Base-by-base conservation (phyloP, 2,113 vertebrate genomes). In the Amia ocellicauda region DNA sequence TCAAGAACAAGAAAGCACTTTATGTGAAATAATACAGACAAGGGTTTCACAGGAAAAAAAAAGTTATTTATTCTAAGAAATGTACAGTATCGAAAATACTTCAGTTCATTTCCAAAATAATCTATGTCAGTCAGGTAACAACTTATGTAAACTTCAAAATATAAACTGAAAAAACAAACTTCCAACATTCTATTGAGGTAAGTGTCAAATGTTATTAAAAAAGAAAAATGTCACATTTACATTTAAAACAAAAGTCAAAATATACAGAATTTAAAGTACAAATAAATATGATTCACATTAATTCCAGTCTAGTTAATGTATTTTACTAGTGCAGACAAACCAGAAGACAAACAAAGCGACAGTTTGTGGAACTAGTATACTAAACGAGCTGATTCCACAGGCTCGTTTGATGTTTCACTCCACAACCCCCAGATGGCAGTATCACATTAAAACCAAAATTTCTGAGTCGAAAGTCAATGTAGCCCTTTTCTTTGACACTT, bases 261-360 rank as follows among this genome's bases (percentile, higher is more conserved):
- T 86, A 66, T 86, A 88, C 82, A 90, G 83, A 69, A 78, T 69
- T 67, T 74, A 68, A 79, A 78, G 66, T 75, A 63, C 71, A 89
- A 90, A 90, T 90, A 90, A 89, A 90, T 90, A 89, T 77, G 81
- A 84, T 89, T 89, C 82, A 87, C 83, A 89, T 85, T 89, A 78
- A 79, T 79, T 81, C 77, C 80, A 68, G 26, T 71, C 79, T 86
- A 88, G 73, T 74, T 64, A 56, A 61, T 74, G 19, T 29, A 13
- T 81, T 79, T 78, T 65, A 77, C 84, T 84, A 86, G 81, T 86
- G 85, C 86, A 82, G 82, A 82, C 58, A 74, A 57, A 71, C 69
- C n/a, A 60, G 70, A 54, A 57, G 74, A 83, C 83, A 85, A 66
- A 83, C 74, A 76, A 55, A 66, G 8, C 65, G 71, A 60, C 31